These are phyloP conservation scores for Physocephala rufipes DNA, from an alignment of 2,888 invertebrate genomes.

Conservation along the genomic window DNA sequence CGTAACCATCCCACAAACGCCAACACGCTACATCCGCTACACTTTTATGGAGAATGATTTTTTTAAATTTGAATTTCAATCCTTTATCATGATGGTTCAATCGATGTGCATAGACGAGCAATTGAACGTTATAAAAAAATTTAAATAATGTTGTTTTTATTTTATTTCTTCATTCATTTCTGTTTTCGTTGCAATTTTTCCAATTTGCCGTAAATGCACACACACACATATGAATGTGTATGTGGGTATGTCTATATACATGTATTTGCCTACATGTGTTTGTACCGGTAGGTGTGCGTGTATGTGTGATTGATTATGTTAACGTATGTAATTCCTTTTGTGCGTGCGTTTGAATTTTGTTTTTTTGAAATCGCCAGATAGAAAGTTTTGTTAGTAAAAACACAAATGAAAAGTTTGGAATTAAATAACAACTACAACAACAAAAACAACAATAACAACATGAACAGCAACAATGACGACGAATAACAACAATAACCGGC, in stretches of 20 bases:
- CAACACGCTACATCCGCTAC: neutral
- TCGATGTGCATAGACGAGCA: slow-evolving; percentile 31
- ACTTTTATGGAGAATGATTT: slow-evolving; percentile 1
- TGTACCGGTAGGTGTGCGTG: neutral
- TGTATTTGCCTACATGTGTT: neutral
- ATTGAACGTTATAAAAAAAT: slow-evolving; percentile 35
- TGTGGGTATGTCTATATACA: neutral
- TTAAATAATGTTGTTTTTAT: slow-evolving; percentile 22
- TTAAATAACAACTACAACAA: slow-evolving; percentile 24
- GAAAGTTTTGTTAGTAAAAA: slow-evolving; percentile 25
- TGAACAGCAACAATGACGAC: slow-evolving; percentile 38
- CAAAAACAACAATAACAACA: slow-evolving; percentile 40
- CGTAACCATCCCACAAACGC: neutral
- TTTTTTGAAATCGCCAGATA: slow-evolving; percentile 23
- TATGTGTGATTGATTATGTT: neutral
- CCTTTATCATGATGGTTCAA: slow-evolving; percentile 26
- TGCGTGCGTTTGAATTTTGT: slow-evolving; percentile 9
- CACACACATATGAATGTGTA: neutral
- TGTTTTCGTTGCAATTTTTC: slow-evolving; percentile 14
- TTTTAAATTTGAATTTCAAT: slow-evolving; percentile 26
- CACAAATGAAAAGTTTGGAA: slow-evolving; percentile 16
- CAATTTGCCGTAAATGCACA: neutral
- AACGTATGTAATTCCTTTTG: slow-evolving; percentile 1
- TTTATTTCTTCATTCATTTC: slow-evolving; percentile 14
- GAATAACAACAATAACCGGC: too few relatives aligned